Evolutionary conservation across 2,113 vertebrate genomes (phyloP).

Genomic region (Coracopsis vasa): DNA sequence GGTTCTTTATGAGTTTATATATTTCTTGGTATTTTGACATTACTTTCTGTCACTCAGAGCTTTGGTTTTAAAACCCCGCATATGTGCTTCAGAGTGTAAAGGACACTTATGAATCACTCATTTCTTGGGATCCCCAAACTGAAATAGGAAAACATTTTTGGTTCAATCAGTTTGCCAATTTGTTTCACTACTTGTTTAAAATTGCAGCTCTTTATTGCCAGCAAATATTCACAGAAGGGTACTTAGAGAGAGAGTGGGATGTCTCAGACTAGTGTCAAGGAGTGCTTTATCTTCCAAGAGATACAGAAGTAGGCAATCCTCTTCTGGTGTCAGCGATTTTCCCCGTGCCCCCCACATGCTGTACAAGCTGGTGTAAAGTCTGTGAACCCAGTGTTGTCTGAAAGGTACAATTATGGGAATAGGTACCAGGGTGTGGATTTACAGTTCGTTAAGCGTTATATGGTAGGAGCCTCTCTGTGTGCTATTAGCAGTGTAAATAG

Average conservation of each 20-base stretch:
- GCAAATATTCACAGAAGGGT: background rate
- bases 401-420: background rate
- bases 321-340: fast-evolving
- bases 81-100: background rate
- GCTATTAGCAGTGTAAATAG: background rate
- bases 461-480: background rate
- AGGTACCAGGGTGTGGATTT: background rate
- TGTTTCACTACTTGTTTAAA: background rate
- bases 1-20: background rate
- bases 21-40: background rate
- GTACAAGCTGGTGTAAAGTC: background rate
- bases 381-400: background rate
- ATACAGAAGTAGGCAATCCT: background rate
- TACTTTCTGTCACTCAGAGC: background rate
- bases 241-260: background rate
- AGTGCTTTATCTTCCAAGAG: background rate
- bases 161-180: background rate
- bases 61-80: background rate
- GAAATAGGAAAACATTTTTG: background rate
- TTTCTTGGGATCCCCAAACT: background rate
- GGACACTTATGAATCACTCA: background rate
- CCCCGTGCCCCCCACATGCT: background rate
- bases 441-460: background rate
- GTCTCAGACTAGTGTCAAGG: background rate
- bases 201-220: background rate